Conservation (phyloP, 2,888 invertebrate species). For the Octonoba sinensis region DNA sequence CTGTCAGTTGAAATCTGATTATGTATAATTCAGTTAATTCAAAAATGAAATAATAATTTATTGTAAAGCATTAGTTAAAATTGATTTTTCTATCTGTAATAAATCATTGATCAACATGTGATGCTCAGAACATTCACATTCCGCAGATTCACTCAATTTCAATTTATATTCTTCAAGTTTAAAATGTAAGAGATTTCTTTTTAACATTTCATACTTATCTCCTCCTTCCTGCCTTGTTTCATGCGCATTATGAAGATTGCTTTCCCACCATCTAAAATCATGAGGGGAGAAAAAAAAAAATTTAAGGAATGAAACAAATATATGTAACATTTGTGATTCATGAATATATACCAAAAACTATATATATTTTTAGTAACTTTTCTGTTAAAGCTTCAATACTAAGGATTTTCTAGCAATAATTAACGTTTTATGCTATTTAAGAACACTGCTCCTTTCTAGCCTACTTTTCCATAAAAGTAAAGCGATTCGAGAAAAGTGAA, state of each 20-base stretch:
- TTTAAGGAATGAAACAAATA: background rate
- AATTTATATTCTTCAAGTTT: slow-evolving; percentile 22
- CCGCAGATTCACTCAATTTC: background rate
- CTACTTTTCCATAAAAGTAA: too few relatives aligned
- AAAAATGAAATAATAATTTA: too few relatives aligned
- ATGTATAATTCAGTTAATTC: too few relatives aligned
- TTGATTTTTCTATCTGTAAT: background rate
- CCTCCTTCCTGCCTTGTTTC: background rate
- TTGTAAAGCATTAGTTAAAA: slow-evolving; percentile 39
- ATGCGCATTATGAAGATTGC: background rate
- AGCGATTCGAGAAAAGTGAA: too few relatives aligned
- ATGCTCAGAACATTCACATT: slow-evolving; percentile 8
- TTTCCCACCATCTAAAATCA: slow-evolving; percentile 27
- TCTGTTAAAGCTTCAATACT: too few relatives aligned
- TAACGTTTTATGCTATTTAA: too few relatives aligned
- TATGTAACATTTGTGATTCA: background rate
- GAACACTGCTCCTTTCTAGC: too few relatives aligned
- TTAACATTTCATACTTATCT: slow-evolving; percentile 12
- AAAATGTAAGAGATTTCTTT: background rate
- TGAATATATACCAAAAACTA: too few relatives aligned
- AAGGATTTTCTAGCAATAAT: too few relatives aligned
- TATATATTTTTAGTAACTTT: too few relatives aligned
- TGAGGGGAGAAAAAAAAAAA: slow-evolving; percentile 1
- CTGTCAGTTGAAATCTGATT: too few relatives aligned
- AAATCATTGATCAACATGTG: slow-evolving; percentile 16